Evolutionary conservation across 2,888 invertebrate species (phyloP), one percentile per base, ranked within the genome.

Genomic region (Antitype chi): DNA sequence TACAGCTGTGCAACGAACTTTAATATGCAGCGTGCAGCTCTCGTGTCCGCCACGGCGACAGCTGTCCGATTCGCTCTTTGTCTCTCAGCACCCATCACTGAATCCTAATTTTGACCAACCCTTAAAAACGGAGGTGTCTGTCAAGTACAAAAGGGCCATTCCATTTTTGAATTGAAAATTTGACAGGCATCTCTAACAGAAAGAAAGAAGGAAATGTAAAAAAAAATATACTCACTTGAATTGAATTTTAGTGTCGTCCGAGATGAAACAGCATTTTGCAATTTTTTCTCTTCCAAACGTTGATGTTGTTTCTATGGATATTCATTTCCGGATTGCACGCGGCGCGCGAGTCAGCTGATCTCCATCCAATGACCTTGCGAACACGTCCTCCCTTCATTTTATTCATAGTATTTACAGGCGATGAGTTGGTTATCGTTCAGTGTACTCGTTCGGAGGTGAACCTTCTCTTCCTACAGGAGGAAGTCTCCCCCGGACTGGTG

Each of bases 401-500:
- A 92, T 93, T 91, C 93, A 92, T 92, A 93, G 89, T 95, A 95
- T 95, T 92, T 95, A 95, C 95, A 95, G 90, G 91, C 90, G 92
- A 88, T 87, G 86, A 91, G 87, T 90, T 87, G 92, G 92, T 92
- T 91, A 87, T 91, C 85, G 90, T 91, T 91, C 90, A 86, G 90
- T 87, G 90, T 89, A 87, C 85, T 82, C 81, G 88, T 80, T 81
- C 82, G 79, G 82, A 87, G 82, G 77, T 82, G 88, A 94, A 91
- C 95, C 96, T 96, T 88, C 96, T 94, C 85, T 96, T 96, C 87
- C 96, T 93, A 86, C 96, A 96, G 85, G 96, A 96, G 68, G 96
- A 96, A 70, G 96, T 96, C 88, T 96, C 96, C 88, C 94, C 94
- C 77, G 95, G 95, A 86, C 93, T 92, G 80, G 94, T 94, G 89